Conservation (phyloP, 1,140 invertebrate species). For the Drosophila ananassae region DNA sequence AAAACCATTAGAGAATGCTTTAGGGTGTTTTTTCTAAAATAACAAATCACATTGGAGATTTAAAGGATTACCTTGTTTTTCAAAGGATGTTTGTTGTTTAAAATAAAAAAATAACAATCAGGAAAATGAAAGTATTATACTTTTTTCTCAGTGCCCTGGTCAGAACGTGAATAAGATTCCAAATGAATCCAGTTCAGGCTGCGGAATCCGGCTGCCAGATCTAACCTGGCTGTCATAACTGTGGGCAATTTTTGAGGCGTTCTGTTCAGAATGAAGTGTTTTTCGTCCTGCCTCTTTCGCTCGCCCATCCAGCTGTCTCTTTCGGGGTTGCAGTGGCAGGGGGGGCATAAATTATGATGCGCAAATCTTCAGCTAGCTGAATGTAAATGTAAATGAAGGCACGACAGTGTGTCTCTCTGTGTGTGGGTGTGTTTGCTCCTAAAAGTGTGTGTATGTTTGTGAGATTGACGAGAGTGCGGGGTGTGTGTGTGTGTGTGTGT, state of each 20-base stretch:
- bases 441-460: constrained; percentile 20
- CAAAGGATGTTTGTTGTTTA: no score
- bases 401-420: constrained; percentile 30
- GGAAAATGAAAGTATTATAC: neutral
- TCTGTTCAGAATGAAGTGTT: constrained; percentile 71
- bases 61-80: neutral
- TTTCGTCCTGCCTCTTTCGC: constrained; percentile 10
- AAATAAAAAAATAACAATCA: neutral
- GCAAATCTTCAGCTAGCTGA: constrained; percentile 81
- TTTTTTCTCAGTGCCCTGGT: constrained; percentile 12
- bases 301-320: constrained; percentile 22
- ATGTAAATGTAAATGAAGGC: constrained; percentile 81
- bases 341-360: constrained; percentile 78
- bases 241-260: constrained; percentile 79
- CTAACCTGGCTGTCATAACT: constrained; percentile 59
- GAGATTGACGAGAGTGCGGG: constrained; percentile 5
- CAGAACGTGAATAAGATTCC: constrained; percentile 33
- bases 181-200: constrained; percentile 32
- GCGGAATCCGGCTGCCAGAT: constrained; percentile 32
- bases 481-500: constrained; percentile 26
- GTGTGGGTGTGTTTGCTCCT: neutral
- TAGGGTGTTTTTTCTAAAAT: no score
- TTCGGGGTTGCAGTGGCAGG: constrained; percentile 10
- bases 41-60: neutral
- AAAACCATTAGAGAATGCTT: neutral